Evolutionary conservation across 2,888 invertebrate species (phyloP).

Genomic region (Polyploca ridens): DNA sequence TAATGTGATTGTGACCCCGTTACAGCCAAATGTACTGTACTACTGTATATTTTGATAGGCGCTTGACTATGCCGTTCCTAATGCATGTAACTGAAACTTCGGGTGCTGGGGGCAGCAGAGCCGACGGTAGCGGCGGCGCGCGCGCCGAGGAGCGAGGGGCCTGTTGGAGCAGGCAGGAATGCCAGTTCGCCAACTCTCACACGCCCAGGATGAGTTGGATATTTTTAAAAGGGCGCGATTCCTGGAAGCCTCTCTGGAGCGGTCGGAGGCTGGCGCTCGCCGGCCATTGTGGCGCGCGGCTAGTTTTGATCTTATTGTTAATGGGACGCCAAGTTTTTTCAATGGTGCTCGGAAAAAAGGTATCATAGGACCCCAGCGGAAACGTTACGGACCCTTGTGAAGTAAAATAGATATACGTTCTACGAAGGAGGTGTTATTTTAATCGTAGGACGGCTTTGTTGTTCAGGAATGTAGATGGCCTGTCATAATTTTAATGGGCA

Average conservation of each 20-base stretch:
- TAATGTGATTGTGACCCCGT: neutral
- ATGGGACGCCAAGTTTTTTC: slow-evolving; percentile 84
- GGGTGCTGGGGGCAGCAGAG: neutral
- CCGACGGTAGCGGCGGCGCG: slow-evolving; percentile 14
- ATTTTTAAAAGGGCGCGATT: slow-evolving; percentile 79
- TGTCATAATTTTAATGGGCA: slow-evolving; percentile 83
- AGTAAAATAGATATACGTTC: slow-evolving; percentile 82
- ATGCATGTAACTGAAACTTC: neutral
- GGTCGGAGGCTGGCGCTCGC: slow-evolving; percentile 80
- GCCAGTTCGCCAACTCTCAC: slow-evolving; percentile 73
- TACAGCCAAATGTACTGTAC: neutral
- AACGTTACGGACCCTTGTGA: slow-evolving; percentile 82
- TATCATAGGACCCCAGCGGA: slow-evolving; percentile 82
- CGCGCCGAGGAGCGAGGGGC: slow-evolving; percentile 21
- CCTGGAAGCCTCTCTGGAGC: slow-evolving; percentile 75
- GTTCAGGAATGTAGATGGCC: slow-evolving; percentile 82
- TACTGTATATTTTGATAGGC: neutral
- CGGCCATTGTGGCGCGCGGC: slow-evolving; percentile 80
- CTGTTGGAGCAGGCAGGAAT: slow-evolving; percentile 54
- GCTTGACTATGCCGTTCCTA: neutral
- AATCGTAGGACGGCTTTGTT: slow-evolving; percentile 82
- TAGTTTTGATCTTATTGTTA: slow-evolving; percentile 85
- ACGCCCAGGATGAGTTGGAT: slow-evolving; percentile 80
- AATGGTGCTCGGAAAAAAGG: slow-evolving; percentile 76
- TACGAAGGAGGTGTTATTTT: slow-evolving; percentile 83